Percentiles rank a stretch among this genome's conserved stretches.
phyloP scores from a whole-genome alignment of 2,888 invertebrate species.

The Meteorus colon region DNA sequence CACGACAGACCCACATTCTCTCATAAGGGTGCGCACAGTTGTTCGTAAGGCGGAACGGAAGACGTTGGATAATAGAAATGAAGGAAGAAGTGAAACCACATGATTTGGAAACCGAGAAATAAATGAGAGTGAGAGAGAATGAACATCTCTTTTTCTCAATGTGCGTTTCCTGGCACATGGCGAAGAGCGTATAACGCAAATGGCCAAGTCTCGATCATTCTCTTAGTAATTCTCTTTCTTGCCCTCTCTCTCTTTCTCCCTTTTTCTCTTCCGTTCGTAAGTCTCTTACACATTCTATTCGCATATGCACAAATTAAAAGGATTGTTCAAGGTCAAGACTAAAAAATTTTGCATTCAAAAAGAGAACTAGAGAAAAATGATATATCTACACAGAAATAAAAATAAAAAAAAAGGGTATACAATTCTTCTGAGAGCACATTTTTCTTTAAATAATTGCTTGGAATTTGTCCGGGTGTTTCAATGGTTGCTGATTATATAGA shows the following conservation, averaged over 20 bases:
- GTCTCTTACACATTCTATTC: not conserved
- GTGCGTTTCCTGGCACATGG: slow-evolving; percentile 55
- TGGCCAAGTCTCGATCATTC: not conserved
- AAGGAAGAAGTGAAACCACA: slow-evolving; percentile 55
- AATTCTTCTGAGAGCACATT: no score
- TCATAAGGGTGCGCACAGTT: slow-evolving; percentile 48
- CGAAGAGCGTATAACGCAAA: slow-evolving; percentile 41
- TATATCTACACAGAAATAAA: not conserved
- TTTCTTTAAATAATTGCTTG: no score
- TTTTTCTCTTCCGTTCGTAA: slow-evolving; percentile 23
- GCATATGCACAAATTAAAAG: not conserved
- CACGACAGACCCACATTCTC: slow-evolving; percentile 17
- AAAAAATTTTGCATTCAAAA: not conserved
- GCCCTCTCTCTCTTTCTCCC: slow-evolving; percentile 40
- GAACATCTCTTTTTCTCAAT: slow-evolving; percentile 45
- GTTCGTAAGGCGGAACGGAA: slow-evolving; percentile 51
- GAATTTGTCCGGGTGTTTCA: no score
- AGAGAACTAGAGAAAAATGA: not conserved
- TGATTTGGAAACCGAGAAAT: slow-evolving; percentile 46
- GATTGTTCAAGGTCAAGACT: slow-evolving; percentile 22
- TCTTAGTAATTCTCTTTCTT: slow-evolving; percentile 23
- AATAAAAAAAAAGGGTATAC: not conserved
- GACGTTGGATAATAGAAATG: slow-evolving; percentile 52
- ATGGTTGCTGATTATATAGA: no score
- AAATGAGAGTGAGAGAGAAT: slow-evolving; percentile 46